Evolutionary conservation across 1,140 invertebrate genomes (phyloP), one percentile per base, ranked within the genome.

Genomic region (Nasonia giraulti): DNA sequence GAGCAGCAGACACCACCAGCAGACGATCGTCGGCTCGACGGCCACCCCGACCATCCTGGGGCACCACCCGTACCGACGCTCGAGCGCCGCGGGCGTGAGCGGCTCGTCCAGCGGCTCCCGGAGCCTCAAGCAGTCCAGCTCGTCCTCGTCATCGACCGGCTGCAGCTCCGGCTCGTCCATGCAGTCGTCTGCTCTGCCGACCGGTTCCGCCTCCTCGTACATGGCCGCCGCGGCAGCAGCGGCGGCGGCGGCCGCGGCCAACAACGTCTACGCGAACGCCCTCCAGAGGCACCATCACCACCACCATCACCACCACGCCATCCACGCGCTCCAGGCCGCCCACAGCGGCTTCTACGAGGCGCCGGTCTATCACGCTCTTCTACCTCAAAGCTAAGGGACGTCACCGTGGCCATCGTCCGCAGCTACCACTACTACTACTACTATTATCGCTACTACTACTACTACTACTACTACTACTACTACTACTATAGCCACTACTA

Each of bases 201-300:
- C 75, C 77, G 86, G 62, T 73, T 80, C 83, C 14, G 78, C 78
- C n/a, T 80, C 83, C 20, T 74, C 83, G 20, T 84, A 89, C 73
- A 75, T 88, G 50, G 80, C 87, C 76, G 87, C 86, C 31, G 84
- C 87, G 55, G 47, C 47, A 2, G 55, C 55, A 20, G 55, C 55
- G 2, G 55, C 55, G 6, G 55, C 55, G 14, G 85, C 87, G 6
- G 79, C 82, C 23, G 86, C 87, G 27, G 85, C 88, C 8, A 86
- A 83, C 47, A 90, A 89, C 85, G 87, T 91, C 1, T 91, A 91
- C 86, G 90, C 90, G 73, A 90, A 88, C 79, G 89, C 91, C 31
- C 88, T 91, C 79, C 90, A 91, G 80, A 90, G 90, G 87, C 91
- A 91, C 84, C 90, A 88, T 11, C 90, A 91, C 82, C 90, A 90